Conservation (phyloP, 2,888 invertebrate genomes). For the Lasioglossum pauxillum region DNA sequence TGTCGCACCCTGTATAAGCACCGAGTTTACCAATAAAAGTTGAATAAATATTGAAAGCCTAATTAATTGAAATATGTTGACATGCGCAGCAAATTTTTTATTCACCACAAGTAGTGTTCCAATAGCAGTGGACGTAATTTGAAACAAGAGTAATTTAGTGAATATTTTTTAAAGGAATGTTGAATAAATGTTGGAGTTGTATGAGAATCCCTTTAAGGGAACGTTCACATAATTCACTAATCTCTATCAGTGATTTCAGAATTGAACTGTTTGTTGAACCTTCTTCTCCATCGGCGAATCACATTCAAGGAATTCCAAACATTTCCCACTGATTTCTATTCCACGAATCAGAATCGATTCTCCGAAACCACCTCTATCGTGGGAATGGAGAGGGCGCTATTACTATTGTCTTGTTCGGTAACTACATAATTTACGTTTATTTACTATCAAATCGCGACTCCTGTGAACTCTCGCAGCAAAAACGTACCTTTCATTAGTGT, state of each 20-base stretch:
- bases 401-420: constrained; percentile 11
- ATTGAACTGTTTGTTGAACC: constrained; percentile 5
- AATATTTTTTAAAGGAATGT: not conserved
- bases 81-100: too few species aligned
- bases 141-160: not conserved
- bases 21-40: not conserved
- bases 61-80: not conserved
- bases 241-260: not conserved
- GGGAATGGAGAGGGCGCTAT: constrained; percentile 42
- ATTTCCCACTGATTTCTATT: constrained; percentile 43
- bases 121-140: not conserved
- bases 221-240: not conserved
- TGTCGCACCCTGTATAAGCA: not conserved
- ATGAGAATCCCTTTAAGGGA: not conserved
- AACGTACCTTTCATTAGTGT: not conserved
- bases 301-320: constrained; percentile 16
- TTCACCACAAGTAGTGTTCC: not conserved
- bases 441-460: not conserved
- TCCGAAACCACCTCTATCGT: constrained; percentile 31
- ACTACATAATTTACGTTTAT: constrained; percentile 10
- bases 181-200: not conserved
- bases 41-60: not conserved
- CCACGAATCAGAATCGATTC: constrained; percentile 41
- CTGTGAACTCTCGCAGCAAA: not conserved
- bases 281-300: constrained; percentile 5